Percentiles rank a stretch among this genome's conserved stretches.
Evolutionary conservation across 2,797 vertebrate species (phyloP).

Genomic region (Lacerta viridis): DNA sequence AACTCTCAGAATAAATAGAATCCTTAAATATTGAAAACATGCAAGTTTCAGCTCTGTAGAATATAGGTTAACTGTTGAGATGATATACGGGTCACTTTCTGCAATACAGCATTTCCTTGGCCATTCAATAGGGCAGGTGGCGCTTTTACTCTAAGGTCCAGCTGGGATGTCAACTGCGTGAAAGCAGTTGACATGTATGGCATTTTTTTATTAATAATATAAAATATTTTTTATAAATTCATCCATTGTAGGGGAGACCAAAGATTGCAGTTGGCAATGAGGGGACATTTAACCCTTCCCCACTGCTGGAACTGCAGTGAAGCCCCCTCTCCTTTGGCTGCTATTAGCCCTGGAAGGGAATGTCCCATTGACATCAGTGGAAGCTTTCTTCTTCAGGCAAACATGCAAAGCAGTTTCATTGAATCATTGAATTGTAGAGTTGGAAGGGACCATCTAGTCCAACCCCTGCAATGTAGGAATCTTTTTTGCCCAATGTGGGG

Average conservation of each 20-base stretch:
- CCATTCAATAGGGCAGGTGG: neutral
- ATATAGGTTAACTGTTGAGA: neutral
- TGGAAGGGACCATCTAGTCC: too few relatives aligned
- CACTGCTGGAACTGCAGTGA: neutral
- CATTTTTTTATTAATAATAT: too few relatives aligned
- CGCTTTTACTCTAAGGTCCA: neutral
- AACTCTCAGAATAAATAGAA: neutral
- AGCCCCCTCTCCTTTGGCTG: neutral
- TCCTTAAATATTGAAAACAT: neutral
- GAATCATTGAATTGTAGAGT: too few relatives aligned
- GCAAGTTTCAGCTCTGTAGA: too few relatives aligned
- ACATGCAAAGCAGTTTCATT: neutral
- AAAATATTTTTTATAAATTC: neutral
- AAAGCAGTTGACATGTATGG: neutral
- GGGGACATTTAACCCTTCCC: neutral
- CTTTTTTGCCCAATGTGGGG: too few relatives aligned
- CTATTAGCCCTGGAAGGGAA: neutral
- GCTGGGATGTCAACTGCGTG: neutral
- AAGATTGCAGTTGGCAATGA: neutral
- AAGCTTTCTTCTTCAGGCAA: neutral
- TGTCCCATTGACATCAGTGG: neutral
- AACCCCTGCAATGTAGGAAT: too few relatives aligned
- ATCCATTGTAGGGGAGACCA: neutral
- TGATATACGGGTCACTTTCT: neutral
- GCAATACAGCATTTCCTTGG: neutral